Conservation (phyloP, 1,140 invertebrate species). For the Meloidogyne floridensis region DNA sequence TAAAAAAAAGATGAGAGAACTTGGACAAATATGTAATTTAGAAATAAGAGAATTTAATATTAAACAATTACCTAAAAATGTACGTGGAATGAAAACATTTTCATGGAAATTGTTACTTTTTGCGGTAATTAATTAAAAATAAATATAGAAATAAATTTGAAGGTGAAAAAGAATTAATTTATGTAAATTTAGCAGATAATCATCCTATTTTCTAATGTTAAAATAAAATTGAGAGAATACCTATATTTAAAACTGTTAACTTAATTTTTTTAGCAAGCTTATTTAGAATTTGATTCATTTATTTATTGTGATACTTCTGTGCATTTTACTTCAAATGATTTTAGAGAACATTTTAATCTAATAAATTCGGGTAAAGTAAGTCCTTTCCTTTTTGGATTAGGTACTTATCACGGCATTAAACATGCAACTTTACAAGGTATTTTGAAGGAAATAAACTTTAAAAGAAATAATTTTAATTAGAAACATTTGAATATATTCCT, state of each 20-base stretch:
- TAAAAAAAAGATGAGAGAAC: conserved; percentile 6
- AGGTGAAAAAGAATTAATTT: too few species aligned
- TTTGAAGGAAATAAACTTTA: background rate
- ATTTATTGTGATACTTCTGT: conserved; percentile 19
- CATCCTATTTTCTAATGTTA: too few species aligned
- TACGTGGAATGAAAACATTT: conserved; percentile 19
- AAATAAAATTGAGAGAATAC: too few species aligned
- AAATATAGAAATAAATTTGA: background rate
- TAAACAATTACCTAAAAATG: conserved; percentile 2
- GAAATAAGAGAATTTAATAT: conserved; percentile 3
- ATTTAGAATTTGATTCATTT: conserved; percentile 15
- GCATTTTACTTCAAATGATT: background rate
- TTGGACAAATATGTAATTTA: conserved; percentile 7
- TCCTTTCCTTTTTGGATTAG: conserved; percentile 8
- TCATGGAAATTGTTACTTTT: conserved; percentile 12
- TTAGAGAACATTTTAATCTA: conserved; percentile 1
- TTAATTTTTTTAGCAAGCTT: background rate
- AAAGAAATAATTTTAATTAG: background rate
- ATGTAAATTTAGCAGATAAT: too few species aligned
- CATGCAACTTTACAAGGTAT: conserved; percentile 1
- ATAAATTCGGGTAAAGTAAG: conserved; percentile 1
- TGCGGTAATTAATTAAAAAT: background rate
- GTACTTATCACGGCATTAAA: conserved; percentile 6
- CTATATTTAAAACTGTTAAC: too few species aligned
- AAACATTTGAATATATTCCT: conserved; percentile 9